Evolutionary conservation across 1,140 invertebrate genomes (phyloP).

Genomic region (Drosophila ambigua): DNA sequence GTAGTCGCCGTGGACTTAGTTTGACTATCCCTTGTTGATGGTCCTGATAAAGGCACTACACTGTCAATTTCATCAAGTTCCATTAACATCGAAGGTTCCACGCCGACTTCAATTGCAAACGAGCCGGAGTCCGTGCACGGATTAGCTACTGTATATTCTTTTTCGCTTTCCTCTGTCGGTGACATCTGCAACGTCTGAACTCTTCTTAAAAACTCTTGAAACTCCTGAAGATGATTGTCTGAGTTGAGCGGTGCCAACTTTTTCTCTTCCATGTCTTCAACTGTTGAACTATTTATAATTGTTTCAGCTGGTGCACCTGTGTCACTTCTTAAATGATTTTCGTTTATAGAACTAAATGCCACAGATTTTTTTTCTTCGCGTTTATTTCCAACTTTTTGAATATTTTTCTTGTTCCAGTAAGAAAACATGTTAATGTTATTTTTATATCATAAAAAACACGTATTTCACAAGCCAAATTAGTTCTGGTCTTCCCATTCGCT

Average conservation of each 20-base stretch:
- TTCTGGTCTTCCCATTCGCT: not conserved
- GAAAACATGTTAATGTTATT: slow-evolving; percentile 50
- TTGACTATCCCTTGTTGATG: not conserved
- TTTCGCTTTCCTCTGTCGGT: slow-evolving; percentile 7
- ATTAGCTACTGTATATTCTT: not conserved
- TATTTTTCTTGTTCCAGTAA: slow-evolving; percentile 60
- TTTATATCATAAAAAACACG: not conserved
- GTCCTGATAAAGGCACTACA: not conserved
- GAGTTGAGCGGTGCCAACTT: slow-evolving; percentile 2
- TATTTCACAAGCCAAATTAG: too few relatives aligned
- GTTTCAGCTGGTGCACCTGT: not conserved
- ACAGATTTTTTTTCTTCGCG: slow-evolving; percentile 4
- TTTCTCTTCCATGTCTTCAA: not conserved
- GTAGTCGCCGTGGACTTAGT: slow-evolving; percentile 19
- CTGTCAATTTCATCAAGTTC: slow-evolving; percentile 40
- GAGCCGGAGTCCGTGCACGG: not conserved
- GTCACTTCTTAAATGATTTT: not conserved
- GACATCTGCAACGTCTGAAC: slow-evolving; percentile 70
- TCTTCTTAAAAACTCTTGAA: slow-evolving; percentile 64
- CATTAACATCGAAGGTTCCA: slow-evolving; percentile 55
- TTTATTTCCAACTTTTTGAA: slow-evolving; percentile 1
- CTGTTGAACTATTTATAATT: not conserved
- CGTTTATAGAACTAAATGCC: not conserved
- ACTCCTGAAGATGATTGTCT: slow-evolving; percentile 49
- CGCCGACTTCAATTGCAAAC: slow-evolving; percentile 57